A percentile compares a stretch with the other conserved stretches of the same genome.
Evolutionary conservation across 35 echinoderm and acorn worm species (phyloP).

Genomic region (Lytechinus variegatus): DNA sequence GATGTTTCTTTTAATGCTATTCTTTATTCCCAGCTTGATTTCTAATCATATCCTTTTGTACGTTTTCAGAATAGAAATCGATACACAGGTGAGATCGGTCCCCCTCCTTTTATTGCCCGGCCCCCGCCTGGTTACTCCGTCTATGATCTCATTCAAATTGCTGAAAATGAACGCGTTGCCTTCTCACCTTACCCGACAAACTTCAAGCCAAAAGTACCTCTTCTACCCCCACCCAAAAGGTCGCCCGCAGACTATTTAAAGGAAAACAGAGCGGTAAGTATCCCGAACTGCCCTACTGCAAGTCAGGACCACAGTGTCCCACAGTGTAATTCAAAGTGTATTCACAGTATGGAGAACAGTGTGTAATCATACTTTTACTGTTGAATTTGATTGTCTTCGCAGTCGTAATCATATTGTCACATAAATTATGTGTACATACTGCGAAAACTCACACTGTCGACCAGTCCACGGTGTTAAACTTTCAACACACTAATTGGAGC

Average conservation of each 20-base stretch:
- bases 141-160: conserved; percentile 27
- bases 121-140: neutral
- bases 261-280: neutral
- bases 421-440: too few relatives aligned
- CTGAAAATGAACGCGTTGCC: conserved; percentile 14
- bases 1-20: neutral
- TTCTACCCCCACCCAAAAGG: conserved; percentile 10
- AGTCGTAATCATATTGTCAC: too few relatives aligned
- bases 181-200: conserved; percentile 12
- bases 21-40: neutral
- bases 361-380: too few relatives aligned
- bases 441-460: too few relatives aligned
- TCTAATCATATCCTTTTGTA: neutral
- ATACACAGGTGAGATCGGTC: neutral
- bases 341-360: too few relatives aligned
- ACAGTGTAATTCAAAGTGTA: too few relatives aligned
- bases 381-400: too few relatives aligned
- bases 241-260: neutral
- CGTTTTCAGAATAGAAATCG: conserved; percentile 19
- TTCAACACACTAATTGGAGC: too few relatives aligned
- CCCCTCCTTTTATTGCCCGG: neutral
- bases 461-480: too few relatives aligned
- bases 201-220: conserved; percentile 14
- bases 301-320: too few relatives aligned
- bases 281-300: too few relatives aligned